Evolutionary conservation across 2,113 vertebrate genomes (phyloP).

Genomic region (Arizona elegans): DNA sequence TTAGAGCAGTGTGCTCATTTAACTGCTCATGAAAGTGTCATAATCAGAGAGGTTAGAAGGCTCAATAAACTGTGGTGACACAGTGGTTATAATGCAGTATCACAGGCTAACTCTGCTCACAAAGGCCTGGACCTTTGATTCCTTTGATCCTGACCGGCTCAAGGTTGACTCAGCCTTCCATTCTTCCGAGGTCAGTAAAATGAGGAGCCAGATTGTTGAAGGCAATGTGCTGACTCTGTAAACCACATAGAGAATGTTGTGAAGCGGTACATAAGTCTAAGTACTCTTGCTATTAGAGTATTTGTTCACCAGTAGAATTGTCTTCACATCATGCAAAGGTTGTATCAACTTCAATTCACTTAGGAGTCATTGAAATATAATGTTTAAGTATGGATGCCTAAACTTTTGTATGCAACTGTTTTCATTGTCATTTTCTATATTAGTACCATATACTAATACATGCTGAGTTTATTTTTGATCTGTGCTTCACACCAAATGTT

Average conservation of each 20-base stretch:
- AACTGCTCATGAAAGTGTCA: not conserved
- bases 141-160: not conserved
- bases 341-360: not conserved
- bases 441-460: no score
- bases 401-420: not conserved
- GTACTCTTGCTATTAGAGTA: not conserved
- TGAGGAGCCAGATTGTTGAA: not conserved
- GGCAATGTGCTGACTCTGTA: not conserved
- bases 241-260: not conserved
- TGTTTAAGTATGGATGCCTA: not conserved
- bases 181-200: not conserved
- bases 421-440: not conserved
- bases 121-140: not conserved
- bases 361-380: not conserved
- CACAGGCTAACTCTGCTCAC: not conserved
- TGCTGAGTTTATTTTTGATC: not conserved
- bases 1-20: not conserved
- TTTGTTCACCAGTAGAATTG: not conserved
- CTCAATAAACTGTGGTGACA: no score
- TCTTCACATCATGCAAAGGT: not conserved
- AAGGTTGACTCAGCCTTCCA: not conserved
- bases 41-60: not conserved
- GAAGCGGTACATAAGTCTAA: not conserved
- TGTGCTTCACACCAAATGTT: not conserved
- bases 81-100: no score